Evolutionary conservation across 2,113 vertebrate genomes (phyloP).

Genomic region (Gallinago undulata): DNA sequence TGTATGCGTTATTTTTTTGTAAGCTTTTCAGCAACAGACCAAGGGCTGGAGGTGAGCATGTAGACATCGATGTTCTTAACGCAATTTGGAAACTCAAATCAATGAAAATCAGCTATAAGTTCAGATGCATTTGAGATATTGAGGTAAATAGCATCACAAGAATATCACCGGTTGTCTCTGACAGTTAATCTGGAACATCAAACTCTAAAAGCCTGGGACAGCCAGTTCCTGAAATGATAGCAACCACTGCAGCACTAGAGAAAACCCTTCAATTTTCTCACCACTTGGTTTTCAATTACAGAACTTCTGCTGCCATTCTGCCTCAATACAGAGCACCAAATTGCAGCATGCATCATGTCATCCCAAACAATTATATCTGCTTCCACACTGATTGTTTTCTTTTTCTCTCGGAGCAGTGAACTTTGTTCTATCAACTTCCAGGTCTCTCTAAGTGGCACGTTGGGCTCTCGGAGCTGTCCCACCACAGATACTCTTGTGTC

Average conservation of each 20-base stretch:
- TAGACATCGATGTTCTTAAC: background rate
- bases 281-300: constrained; percentile 36
- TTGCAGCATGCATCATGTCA: constrained; percentile 1
- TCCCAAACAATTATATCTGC: constrained; percentile 3
- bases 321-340: background rate
- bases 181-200: background rate
- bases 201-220: background rate
- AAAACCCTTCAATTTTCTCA: constrained; percentile 18
- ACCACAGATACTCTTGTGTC: background rate
- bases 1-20: background rate
- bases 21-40: background rate
- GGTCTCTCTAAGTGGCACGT: background rate
- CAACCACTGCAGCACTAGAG: background rate
- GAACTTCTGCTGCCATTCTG: background rate
- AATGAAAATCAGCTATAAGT: background rate
- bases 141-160: background rate
- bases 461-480: background rate
- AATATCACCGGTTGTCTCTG: background rate
- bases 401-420: background rate
- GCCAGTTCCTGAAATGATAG: background rate
- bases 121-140: background rate
- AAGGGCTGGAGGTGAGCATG: background rate
- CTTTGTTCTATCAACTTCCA: constrained; percentile 9
- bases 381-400: background rate
- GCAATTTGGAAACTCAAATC: background rate